A percentile compares a stretch with the other conserved stretches of the same genome.
These are phyloP conservation scores for Gymnoscelis rufifasciata DNA, from an alignment of 2,888 invertebrate species.

Conservation along the genomic window DNA sequence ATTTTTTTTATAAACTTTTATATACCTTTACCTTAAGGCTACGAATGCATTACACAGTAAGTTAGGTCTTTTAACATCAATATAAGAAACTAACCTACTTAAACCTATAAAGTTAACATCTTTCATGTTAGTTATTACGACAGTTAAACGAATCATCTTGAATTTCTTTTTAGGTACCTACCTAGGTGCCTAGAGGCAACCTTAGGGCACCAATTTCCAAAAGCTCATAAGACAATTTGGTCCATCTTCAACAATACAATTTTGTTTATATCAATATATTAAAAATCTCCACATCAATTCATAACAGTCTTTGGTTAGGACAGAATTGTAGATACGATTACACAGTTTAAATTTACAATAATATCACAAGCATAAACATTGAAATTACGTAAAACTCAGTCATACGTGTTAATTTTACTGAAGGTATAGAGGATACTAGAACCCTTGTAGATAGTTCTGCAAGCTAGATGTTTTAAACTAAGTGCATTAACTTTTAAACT, in stretches of 20 bases:
- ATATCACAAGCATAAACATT: constrained; percentile 74
- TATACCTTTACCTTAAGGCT: constrained; percentile 67
- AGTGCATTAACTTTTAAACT: constrained; percentile 36
- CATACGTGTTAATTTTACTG: constrained; percentile 27
- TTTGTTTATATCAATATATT: constrained; percentile 50
- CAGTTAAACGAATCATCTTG: constrained; percentile 5
- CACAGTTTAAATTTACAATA: constrained; percentile 62
- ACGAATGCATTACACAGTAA: constrained; percentile 63
- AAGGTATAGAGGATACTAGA: neutral
- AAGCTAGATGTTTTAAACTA: constrained; percentile 19
- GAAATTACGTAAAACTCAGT: constrained; percentile 44
- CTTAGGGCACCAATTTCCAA: neutral
- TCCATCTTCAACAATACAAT: constrained; percentile 66
- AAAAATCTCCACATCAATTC: constrained; percentile 50
- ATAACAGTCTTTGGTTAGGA: constrained; percentile 77
- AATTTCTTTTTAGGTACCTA: neutral
- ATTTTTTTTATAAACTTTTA: constrained; percentile 61
- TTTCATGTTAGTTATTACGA: constrained; percentile 15
- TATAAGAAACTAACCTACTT: constrained; percentile 41
- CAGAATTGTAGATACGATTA: constrained; percentile 55
- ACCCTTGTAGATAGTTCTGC: constrained; percentile 6
- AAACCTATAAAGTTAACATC: constrained; percentile 46
- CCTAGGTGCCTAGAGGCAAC: neutral
- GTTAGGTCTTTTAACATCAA: constrained; percentile 59
- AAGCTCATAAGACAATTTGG: constrained; percentile 54